phyloP scores from a whole-genome alignment of 1,140 invertebrate species.

The Bombus confusus region DNA sequence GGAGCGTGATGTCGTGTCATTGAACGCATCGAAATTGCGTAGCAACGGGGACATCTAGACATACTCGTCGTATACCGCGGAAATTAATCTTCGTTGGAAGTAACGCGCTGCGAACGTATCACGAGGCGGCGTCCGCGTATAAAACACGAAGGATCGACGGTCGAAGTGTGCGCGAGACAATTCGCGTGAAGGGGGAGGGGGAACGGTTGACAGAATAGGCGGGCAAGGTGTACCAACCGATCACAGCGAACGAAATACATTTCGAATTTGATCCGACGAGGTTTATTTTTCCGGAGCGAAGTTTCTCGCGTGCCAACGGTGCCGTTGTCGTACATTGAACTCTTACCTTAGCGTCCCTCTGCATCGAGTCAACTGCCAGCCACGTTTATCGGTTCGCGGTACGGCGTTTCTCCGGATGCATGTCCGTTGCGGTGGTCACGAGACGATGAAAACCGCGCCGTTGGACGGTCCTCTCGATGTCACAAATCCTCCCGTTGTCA shows the following conservation, averaged over 20 bases:
- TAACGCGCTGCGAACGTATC: background rate
- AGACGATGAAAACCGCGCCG: background rate
- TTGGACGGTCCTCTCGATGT: background rate
- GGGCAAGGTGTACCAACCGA: background rate
- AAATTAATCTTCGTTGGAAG: constrained; percentile 27
- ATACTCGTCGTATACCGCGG: background rate
- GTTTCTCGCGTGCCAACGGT: constrained; percentile 51
- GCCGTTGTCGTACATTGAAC: constrained; percentile 62
- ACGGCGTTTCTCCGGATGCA: constrained; percentile 42
- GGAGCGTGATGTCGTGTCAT: background rate
- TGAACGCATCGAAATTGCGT: background rate
- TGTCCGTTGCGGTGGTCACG: background rate
- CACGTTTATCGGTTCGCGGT: constrained; percentile 58
- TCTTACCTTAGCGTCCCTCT: constrained; percentile 65
- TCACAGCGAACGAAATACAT: background rate
- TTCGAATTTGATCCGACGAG: background rate
- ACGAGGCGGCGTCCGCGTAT: background rate
- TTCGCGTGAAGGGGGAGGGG: background rate
- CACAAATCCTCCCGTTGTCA: background rate
- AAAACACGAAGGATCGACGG: constrained; percentile 17
- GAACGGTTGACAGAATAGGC: constrained; percentile 1
- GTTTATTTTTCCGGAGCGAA: constrained; percentile 46
- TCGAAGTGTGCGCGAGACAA: constrained; percentile 9
- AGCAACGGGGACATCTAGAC: background rate
- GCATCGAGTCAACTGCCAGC: constrained; percentile 54